Evolutionary conservation across 2,888 invertebrate species (phyloP).

Genomic region (Plebejus argus): DNA sequence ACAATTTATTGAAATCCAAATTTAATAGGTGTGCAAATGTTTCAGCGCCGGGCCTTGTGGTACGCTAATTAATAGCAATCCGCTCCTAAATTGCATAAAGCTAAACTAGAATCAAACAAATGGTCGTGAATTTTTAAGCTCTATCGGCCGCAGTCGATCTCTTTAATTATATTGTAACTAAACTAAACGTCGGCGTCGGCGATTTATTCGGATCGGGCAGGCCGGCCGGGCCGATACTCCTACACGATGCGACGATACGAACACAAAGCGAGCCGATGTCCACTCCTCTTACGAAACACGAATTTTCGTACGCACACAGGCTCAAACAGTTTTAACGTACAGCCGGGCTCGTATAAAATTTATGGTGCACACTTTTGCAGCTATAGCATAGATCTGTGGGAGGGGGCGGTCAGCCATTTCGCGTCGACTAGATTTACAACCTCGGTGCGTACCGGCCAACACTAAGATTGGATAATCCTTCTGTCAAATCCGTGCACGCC

Average conservation of each 20-base stretch:
- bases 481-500: constrained; percentile 46
- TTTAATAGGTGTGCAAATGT: constrained; percentile 5
- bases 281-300: constrained; percentile 70
- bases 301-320: constrained; percentile 71
- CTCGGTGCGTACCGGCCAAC: constrained; percentile 70
- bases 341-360: constrained; percentile 76
- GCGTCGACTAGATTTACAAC: constrained; percentile 79
- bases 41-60: not conserved
- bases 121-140: constrained; percentile 19
- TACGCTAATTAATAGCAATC: not conserved
- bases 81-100: not conserved
- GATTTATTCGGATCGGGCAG: constrained; percentile 72
- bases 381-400: constrained; percentile 68
- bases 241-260: constrained; percentile 50
- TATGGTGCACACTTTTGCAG: constrained; percentile 80
- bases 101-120: constrained; percentile 8
- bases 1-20: not conserved
- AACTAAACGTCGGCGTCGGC: constrained; percentile 56
- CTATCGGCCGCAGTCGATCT: constrained; percentile 44
- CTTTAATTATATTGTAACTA: constrained; percentile 62
- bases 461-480: constrained; percentile 61
- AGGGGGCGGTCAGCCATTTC: constrained; percentile 77
- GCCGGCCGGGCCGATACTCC: constrained; percentile 59
- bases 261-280: constrained; percentile 75
- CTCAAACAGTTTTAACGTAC: constrained; percentile 74